Evolutionary conservation across 2,113 vertebrate genomes (phyloP).

Genomic region (Labrus mixtus): DNA sequence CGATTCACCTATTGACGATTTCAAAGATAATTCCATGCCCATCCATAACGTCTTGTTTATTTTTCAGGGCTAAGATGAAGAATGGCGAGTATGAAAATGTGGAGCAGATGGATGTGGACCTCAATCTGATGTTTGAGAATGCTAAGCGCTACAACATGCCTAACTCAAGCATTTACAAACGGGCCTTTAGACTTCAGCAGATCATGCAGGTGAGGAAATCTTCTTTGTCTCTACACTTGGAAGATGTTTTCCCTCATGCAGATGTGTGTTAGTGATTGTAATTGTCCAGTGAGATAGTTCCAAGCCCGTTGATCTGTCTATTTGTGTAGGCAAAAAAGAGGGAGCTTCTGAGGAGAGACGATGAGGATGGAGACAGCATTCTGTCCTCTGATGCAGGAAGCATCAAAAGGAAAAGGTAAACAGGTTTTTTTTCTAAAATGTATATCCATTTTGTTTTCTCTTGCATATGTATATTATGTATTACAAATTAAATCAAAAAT

Average conservation of each 20-base stretch:
- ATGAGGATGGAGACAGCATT: conserved; percentile 96
- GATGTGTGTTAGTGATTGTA: background rate
- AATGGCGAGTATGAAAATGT: conserved; percentile 94
- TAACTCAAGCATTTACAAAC: conserved; percentile 97
- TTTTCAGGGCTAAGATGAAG: conserved; percentile 92
- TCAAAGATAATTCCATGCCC: background rate
- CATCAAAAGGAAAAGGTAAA: conserved; percentile 93
- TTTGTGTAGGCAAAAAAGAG: conserved; percentile 90
- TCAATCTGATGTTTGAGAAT: conserved; percentile 98
- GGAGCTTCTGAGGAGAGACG: conserved; percentile 92
- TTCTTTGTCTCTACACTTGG: background rate
- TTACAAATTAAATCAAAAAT: background rate
- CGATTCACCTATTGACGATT: too few species aligned
- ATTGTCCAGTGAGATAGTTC: background rate
- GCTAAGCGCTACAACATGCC: conserved; percentile 98
- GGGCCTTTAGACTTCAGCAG: conserved; percentile 95
- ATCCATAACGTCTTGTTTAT: background rate
- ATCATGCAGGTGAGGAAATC: conserved; percentile 91
- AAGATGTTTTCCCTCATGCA: background rate
- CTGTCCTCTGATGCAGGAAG: conserved; percentile 94
- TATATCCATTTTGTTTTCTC: background rate
- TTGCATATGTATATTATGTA: background rate
- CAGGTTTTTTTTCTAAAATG: background rate
- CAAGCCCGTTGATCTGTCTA: conserved; percentile 23
- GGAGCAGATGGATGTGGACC: conserved; percentile 94